phyloP scores from a whole-genome alignment of 2,797 vertebrate species.

The Ispidina picta region DNA sequence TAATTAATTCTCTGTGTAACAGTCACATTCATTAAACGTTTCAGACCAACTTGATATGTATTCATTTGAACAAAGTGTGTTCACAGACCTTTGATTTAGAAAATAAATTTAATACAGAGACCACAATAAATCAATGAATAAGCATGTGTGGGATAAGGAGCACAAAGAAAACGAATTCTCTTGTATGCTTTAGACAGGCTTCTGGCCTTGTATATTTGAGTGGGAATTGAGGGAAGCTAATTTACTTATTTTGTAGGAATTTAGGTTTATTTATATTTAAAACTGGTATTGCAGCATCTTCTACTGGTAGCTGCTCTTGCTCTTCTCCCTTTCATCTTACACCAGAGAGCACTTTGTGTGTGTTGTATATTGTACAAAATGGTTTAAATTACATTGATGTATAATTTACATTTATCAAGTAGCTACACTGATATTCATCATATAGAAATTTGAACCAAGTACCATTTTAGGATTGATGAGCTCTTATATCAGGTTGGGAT shows the following conservation, averaged over 20 bases:
- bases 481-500: neutral
- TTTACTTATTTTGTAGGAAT: neutral
- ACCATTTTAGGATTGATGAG: neutral
- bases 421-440: neutral
- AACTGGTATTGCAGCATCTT: neutral
- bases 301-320: neutral
- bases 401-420: neutral
- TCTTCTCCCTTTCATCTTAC: neutral
- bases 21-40: neutral
- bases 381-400: neutral
- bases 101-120: slow-evolving; percentile 2
- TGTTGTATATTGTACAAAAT: neutral
- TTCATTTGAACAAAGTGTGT: neutral
- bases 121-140: neutral
- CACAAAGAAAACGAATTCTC: neutral
- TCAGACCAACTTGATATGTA: neutral
- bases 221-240: neutral
- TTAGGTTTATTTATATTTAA: neutral
- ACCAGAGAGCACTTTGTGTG: neutral
- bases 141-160: neutral
- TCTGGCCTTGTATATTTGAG: neutral
- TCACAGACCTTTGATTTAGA: slow-evolving; percentile 11
- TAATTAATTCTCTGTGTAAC: neutral
- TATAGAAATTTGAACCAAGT: neutral
- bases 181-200: neutral